Base-by-base conservation (phyloP, 2,797 vertebrate species). In the Diplodus sargus region DNA sequence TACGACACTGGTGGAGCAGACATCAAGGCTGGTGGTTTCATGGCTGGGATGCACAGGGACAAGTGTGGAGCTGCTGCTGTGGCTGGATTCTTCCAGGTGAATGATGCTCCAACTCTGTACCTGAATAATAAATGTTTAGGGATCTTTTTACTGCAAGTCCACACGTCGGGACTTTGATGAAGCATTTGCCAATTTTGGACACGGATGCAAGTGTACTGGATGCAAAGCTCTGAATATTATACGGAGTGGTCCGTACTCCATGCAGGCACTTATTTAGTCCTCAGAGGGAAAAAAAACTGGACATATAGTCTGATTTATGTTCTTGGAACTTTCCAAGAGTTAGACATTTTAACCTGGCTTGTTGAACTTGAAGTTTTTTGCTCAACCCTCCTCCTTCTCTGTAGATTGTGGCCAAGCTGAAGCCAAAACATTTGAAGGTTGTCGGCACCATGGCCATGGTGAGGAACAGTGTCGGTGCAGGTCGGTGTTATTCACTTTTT, bases 31-130 rank as follows among this genome's bases (percentile, higher is more conserved):
- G 96, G 96, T 0, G 96, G 96, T 0, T 0, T 93, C 82, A 96
- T 96, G 96, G 95, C 96, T 0, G 96, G 96, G 69, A 96, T 96
- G 96, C 96, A 96, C 94, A 81, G 96, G 22, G 96, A 96, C 88
- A 96, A 96, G 88, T 96, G 96, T 89, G 96, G 96, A 59, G 94
- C 96, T 68, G 96, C 96, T 25, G 95, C 95, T 0, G 95, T 96
- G 0, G 95, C 96, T 0, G 96, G 96, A 2, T 96, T 96, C 91
- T 96, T 96, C 87, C 91, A 96, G 94, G 96, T 96, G 9, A 79
- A 56, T 3, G 2, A 47, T 10, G 1, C 20, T 4, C 10, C 8
- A 2, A 4, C 12, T 11, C 18, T 43, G 25, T 4, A n/a, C 6
- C 30, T 28, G 28, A 71, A 11, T 3, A 13, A 68, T 1, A 63